Evolutionary conservation across 2,797 vertebrate genomes (phyloP), one percentile per base, ranked within the genome.

Genomic region (Morus bassanus): DNA sequence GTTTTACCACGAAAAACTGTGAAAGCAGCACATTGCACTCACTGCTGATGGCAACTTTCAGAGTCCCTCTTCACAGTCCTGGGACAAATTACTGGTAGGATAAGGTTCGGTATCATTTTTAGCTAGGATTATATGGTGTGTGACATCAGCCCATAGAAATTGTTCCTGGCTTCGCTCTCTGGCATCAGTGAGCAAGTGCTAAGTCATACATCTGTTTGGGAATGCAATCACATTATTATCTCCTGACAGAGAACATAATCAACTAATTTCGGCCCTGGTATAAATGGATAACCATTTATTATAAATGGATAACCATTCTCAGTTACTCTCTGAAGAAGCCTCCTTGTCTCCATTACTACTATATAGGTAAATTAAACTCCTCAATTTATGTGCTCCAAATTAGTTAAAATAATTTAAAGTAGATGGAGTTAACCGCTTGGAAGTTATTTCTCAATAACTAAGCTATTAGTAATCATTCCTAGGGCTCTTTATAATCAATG

Each of bases 141-240:
- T 92, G 79, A 95, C 91, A 95, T 92, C 79, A 91, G 94, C 65
- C 51, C 89, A 79, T 33, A 89, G 86, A 93, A 96, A 96, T 93
- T 88, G 85, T 85, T 96, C 86, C 96, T 97, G 96, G 96, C 96
- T 96, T 95, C 7, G 0, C 82, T 94, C 82, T 95, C 93, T 96
- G 95, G 95, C 94, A 96, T 84, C 92, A 92, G 54, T 60, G 92
- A 96, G 65, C 91, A 91, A 96, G 73, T 96, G 96, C 89, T 95
- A 96, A 96, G 93, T 96, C 96, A 96, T 93, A 92, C 96, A 96
- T 96, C 96, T 96, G 96, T 92, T 95, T 95, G 93, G 94, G 94
- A 96, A 97, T 95, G 94, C 92, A 97, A 97, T 96, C 96, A 97
- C 94, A 93, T 94, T 96, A 97, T 97, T 96, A 95, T 95, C 96